phyloP scores from a whole-genome alignment of 30 jellyfish, hydroid and myxozoan species.

The Aurelia aurita region DNA sequence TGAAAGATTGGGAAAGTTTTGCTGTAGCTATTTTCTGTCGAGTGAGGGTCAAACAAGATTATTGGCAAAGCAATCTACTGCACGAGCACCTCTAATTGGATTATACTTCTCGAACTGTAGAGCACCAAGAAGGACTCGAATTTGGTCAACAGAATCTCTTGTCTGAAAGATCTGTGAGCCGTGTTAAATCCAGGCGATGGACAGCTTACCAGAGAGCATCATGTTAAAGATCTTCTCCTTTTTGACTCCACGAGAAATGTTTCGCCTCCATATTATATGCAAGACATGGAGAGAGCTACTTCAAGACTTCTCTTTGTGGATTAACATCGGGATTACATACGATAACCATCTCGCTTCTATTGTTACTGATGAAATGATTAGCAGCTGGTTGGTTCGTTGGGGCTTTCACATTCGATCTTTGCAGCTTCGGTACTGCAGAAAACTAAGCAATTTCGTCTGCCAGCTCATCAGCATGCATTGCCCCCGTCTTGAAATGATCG shows the following conservation, averaged over 20 bases:
- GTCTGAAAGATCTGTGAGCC: too few species aligned
- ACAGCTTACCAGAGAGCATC: constrained; percentile 30
- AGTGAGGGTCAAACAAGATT: too few species aligned
- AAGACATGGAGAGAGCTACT: constrained; percentile 40
- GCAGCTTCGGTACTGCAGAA: constrained; percentile 63
- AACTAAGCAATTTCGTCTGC: constrained; percentile 33
- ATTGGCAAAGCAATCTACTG: too few species aligned
- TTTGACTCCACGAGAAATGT: constrained; percentile 21
- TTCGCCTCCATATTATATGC: constrained; percentile 15
- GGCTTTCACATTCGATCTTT: constrained; percentile 21
- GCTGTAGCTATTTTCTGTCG: too few species aligned
- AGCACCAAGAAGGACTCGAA: too few species aligned
- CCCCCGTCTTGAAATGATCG: constrained; percentile 33
- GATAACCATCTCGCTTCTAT: constrained; percentile 48
- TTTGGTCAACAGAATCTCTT: too few species aligned
- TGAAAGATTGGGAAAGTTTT: too few species aligned
- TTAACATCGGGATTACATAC: not conserved
- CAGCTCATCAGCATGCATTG: constrained; percentile 27
- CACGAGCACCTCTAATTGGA: too few species aligned
- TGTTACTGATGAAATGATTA: constrained; percentile 42
- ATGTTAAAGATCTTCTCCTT: constrained; percentile 22
- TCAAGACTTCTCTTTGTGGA: constrained; percentile 62
- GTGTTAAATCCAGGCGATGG: constrained; percentile 1
- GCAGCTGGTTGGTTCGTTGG: constrained; percentile 39
- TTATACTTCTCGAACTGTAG: too few species aligned